Percentiles rank a stretch among this genome's conserved stretches.
phyloP scores from a whole-genome alignment of 1,140 invertebrate species.

The Metopolophium dirhodum region DNA sequence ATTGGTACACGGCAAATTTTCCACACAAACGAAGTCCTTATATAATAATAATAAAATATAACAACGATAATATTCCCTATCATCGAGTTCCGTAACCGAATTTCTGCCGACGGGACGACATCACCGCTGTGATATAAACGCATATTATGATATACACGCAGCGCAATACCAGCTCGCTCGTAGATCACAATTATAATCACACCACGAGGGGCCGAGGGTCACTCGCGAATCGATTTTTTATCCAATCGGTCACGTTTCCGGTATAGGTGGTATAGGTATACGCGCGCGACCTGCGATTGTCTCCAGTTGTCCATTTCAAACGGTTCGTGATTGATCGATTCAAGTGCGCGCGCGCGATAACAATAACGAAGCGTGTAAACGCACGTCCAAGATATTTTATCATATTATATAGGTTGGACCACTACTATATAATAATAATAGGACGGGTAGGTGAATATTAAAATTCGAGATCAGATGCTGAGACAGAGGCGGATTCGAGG shows the following conservation, averaged over 20 bases:
- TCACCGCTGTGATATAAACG: not conserved
- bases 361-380: not conserved
- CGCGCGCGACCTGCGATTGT: not conserved
- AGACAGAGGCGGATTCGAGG: not conserved
- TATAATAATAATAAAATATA: not conserved
- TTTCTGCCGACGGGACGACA: not conserved
- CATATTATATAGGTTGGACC: not conserved
- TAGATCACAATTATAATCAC: not conserved
- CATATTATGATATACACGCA: too few species aligned
- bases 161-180: not conserved
- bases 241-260: conserved; percentile 3
- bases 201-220: not conserved
- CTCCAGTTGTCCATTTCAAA: not conserved
- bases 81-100: not conserved
- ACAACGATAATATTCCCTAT: not conserved
- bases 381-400: not conserved
- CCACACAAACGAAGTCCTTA: not conserved
- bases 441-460: not conserved
- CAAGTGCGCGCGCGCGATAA: not conserved
- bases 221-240: conserved; percentile 18
- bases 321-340: not conserved
- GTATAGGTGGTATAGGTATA: not conserved
- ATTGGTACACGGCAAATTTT: not conserved
- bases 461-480: not conserved
- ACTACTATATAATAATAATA: not conserved